Evolutionary conservation across 2,888 invertebrate genomes (phyloP), one percentile per base, ranked within the genome.

Genomic region (Nephrotoma flavescens): DNA sequence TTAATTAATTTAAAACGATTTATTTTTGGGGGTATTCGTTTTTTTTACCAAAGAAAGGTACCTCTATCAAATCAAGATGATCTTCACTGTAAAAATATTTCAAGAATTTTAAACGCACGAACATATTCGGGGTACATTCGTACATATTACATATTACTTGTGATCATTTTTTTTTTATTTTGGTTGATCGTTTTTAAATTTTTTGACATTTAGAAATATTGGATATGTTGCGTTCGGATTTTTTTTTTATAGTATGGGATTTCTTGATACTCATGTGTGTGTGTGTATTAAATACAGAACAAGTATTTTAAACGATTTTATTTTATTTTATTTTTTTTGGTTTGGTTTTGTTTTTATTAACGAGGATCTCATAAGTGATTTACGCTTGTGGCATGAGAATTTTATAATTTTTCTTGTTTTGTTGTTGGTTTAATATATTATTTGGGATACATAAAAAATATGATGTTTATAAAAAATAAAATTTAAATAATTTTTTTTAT

Each of bases 41-140:
- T 31, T 31, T 31, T 31, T 31, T 31, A 31, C 31, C 19, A 71
- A 52, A 71, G 71, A 71, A 71, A 71, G 71, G 31, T 71, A 71
- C 71, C 31, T n/a, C n/a, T 42, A 84, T 84, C 42, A 84, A 42
- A 84, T 84, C 84, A 42, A 84, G 42, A 84, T 84, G 84, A 84
- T 84, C 71, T 19, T 31, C 31, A 31, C 31, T 31, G 71, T 31
- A 45, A 85, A 85, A 85, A 85, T 45, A 85, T 85, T 85, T 44
- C 15, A 85, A 85, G 85, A 85, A 85, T 85, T 85, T 85, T 85
- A 44, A 85, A 85, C 85, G 85, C 85, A 85, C 85, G 85, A 85
- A 85, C 71, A 31, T 71, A 71, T 12, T 71, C 31, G 9, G 9
- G 71, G 31, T 31, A 71, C 71, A 71, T 71, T 31, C 57, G 19